A percentile compares a stretch with the other conserved stretches of the same genome.
These are phyloP conservation scores for Pachyramphus minor DNA, from an alignment of 2,113 vertebrate species.

Conservation along the genomic window DNA sequence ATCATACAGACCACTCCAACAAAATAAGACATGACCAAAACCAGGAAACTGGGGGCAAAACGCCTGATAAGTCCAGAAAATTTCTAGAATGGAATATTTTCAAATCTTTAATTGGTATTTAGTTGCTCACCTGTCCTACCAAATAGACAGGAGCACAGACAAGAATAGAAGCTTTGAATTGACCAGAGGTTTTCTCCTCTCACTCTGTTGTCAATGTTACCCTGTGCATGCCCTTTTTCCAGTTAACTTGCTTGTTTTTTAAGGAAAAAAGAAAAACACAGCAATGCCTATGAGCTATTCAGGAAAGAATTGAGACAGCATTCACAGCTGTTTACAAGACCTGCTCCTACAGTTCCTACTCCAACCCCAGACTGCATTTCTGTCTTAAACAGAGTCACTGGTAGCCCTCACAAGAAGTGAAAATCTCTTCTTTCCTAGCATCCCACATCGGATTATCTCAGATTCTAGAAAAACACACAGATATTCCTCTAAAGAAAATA, in stretches of 20 bases:
- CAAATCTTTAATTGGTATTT: not conserved
- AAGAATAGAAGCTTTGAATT: not conserved
- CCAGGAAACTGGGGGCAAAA: not conserved
- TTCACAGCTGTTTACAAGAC: not conserved
- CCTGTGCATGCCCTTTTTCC: not conserved
- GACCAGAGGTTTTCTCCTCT: not conserved
- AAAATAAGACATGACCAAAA: not conserved
- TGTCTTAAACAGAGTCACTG: not conserved
- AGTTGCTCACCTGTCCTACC: not conserved
- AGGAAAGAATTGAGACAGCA: not conserved
- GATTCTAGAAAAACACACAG: not conserved
- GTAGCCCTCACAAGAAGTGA: not conserved
- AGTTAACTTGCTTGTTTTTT: not conserved
- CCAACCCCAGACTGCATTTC: not conserved
- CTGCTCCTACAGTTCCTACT: not conserved
- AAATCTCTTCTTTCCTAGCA: not conserved
- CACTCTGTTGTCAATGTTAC: not conserved
- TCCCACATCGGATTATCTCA: not conserved
- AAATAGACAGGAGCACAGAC: not conserved
- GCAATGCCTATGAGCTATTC: not conserved
- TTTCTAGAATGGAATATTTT: not conserved
- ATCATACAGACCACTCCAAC: not conserved
- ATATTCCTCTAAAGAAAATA: not conserved
- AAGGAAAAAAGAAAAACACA: not conserved
- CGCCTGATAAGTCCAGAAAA: not conserved